Base-by-base conservation (phyloP, 2,888 invertebrate species). In the Pilophorus perplexus region DNA sequence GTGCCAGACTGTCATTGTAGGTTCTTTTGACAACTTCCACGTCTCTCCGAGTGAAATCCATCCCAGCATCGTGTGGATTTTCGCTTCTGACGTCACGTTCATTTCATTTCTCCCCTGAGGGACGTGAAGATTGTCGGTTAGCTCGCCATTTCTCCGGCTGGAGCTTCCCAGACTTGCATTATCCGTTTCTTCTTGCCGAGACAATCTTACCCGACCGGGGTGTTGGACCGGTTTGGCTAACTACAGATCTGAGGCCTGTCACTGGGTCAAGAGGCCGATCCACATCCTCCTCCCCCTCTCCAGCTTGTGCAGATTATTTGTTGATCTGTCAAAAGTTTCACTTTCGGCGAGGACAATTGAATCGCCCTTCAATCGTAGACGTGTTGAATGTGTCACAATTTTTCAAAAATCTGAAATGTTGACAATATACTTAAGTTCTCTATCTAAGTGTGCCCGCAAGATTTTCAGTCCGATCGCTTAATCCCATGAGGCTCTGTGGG, bases 251-350 rank as follows among this genome's bases (percentile, higher is more conserved):
- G 12, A 3, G 28, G 52, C 28, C 52, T 52, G 52, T 52, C 52
- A 52, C 52, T 52, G 52, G 52, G 52, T 52, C 52, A 52, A 52
- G 52, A 28, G 52, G 52, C 28, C 28, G 52, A 2, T 28, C 28
- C 52, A 52, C 52, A 52, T 52, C 52, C 52, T 52, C 28, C 52
- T 52, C 52, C 52, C 27, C 52, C 28, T 25, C 50, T 44, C 23
- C 6, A 12, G 1, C 6, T 20, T n/a, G 8, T 2, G 20, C 44
- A n/a, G n/a, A n/a, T 37, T 37, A 37, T 37, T 14, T 37, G n/a
- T 37, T 37, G 4, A 12, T 37, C 12, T 2, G 37, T 3, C 4
- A 37, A n/a, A 37, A 37, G 12, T 4, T 12, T 37, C 37, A 37
- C n/a, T n/a, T n/a, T n/a, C n/a, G n/a, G n/a, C n/a, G n/a, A n/a